Percentiles rank a stretch among this genome's conserved stretches.
phyloP scores from a whole-genome alignment of 2,888 invertebrate genomes.

The Cylloceria caligata region DNA sequence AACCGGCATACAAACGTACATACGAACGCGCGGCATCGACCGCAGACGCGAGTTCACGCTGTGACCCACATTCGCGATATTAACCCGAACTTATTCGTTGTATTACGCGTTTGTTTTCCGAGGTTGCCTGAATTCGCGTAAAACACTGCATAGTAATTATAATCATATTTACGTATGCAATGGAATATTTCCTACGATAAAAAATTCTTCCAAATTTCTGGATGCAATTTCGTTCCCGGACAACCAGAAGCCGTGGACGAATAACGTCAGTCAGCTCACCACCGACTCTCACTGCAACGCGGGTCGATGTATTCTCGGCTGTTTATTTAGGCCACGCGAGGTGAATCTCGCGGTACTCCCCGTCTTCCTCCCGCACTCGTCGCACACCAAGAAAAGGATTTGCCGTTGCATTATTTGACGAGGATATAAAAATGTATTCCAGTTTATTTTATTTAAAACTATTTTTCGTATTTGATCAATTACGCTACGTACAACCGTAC shows the following conservation, averaged over 20 bases:
- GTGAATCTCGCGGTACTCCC: constrained; percentile 78
- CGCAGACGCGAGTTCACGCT: constrained; percentile 56
- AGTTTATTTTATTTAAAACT: no score
- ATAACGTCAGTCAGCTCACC: constrained; percentile 65
- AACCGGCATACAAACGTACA: constrained; percentile 42
- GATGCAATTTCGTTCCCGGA: constrained; percentile 66
- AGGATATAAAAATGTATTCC: background rate
- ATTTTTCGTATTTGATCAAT: constrained; percentile 9
- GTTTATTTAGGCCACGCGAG: constrained; percentile 85
- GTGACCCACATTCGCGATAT: constrained; percentile 67
- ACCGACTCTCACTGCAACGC: constrained; percentile 71
- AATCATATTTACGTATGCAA: background rate
- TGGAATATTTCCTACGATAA: background rate
- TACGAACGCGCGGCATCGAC: constrained; percentile 62
- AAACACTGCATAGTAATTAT: background rate
- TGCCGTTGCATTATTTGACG: constrained; percentile 4
- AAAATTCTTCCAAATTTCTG: constrained; percentile 39
- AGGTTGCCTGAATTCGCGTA: constrained; percentile 25
- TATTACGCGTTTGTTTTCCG: constrained; percentile 41
- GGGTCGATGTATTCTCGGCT: constrained; percentile 85
- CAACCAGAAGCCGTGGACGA: constrained; percentile 70
- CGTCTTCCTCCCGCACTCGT: constrained; percentile 18
- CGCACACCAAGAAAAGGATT: constrained; percentile 3
- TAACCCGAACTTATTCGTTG: constrained; percentile 63
- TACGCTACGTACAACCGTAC: background rate